phyloP scores from a whole-genome alignment of 2,113 vertebrate species.

The Bufo bufo region DNA sequence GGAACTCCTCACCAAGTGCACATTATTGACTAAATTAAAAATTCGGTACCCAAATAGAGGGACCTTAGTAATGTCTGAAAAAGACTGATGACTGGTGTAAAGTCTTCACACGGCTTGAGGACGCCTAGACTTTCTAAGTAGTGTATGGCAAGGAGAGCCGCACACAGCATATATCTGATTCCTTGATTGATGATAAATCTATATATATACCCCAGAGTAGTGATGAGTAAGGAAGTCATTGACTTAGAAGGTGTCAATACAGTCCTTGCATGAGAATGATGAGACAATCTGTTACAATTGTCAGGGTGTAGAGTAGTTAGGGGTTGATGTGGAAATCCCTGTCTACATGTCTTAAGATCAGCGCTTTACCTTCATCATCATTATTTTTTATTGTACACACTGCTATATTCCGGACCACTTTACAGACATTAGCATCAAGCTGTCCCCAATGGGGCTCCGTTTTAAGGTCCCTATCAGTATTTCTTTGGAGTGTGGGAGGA shows the following conservation, averaged over 20 bases:
- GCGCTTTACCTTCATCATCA: no score
- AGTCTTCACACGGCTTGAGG: no score
- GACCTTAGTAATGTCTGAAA: background rate
- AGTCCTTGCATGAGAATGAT: background rate
- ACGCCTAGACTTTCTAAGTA: slow-evolving; percentile 25
- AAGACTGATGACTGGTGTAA: background rate
- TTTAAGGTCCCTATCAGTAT: no score
- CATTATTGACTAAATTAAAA: no score
- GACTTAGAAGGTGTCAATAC: slow-evolving; percentile 29
- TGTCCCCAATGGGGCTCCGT: no score
- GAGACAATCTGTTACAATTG: background rate
- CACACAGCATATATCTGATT: slow-evolving; percentile 22
- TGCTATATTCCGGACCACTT: no score
- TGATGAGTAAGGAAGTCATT: slow-evolving; percentile 22
- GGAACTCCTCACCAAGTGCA: no score
- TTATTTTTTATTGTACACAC: no score
- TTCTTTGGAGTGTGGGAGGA: no score
- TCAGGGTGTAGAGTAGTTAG: background rate
- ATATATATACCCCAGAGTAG: background rate
- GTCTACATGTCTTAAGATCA: background rate
- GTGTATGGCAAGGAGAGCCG: background rate
- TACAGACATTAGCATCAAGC: no score
- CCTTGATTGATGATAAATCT: slow-evolving; percentile 44
- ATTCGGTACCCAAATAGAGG: no score
- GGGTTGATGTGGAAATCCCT: background rate